phyloP scores from a whole-genome alignment of 2,888 invertebrate species.

The Himalopsyche anomala region DNA sequence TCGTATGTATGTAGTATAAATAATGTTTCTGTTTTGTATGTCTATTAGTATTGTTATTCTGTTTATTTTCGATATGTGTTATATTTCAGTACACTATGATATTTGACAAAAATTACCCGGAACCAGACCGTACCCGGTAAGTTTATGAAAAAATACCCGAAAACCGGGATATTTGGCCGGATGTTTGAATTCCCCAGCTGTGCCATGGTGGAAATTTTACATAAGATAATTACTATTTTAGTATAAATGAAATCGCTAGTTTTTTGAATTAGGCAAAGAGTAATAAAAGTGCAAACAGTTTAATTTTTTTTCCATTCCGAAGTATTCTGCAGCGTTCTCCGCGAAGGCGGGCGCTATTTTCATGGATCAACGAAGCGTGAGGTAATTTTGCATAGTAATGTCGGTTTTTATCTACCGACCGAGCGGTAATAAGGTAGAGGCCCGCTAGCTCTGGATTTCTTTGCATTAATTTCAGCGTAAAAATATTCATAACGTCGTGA shows the following conservation, averaged over 20 bases:
- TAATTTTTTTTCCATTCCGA: background rate
- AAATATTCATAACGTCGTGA: slow-evolving; percentile 30
- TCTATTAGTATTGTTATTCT: too few relatives aligned
- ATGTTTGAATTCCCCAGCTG: too few relatives aligned
- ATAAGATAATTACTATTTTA: slow-evolving; percentile 6
- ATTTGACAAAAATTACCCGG: too few relatives aligned
- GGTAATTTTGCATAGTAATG: slow-evolving; percentile 36
- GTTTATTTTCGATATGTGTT: too few relatives aligned
- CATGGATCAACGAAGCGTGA: slow-evolving; percentile 41
- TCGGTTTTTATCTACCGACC: slow-evolving; percentile 35
- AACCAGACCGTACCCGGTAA: too few relatives aligned
- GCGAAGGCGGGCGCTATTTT: slow-evolving; percentile 32
- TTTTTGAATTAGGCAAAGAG: background rate
- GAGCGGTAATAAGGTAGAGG: slow-evolving; percentile 23
- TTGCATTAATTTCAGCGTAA: slow-evolving; percentile 17
- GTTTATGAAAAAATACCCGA: too few relatives aligned
- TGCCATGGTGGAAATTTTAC: background rate
- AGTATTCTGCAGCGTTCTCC: background rate
- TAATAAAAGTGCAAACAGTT: slow-evolving; percentile 34
- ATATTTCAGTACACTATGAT: too few relatives aligned
- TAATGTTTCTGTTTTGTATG: too few relatives aligned
- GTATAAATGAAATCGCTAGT: background rate
- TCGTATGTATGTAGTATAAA: too few relatives aligned
- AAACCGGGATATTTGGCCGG: too few relatives aligned
- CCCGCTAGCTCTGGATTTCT: slow-evolving; percentile 5